Percentiles rank a stretch among this genome's conserved stretches.
phyloP scores from a whole-genome alignment of 2,797 vertebrate species.

The Coilia nasus region DNA sequence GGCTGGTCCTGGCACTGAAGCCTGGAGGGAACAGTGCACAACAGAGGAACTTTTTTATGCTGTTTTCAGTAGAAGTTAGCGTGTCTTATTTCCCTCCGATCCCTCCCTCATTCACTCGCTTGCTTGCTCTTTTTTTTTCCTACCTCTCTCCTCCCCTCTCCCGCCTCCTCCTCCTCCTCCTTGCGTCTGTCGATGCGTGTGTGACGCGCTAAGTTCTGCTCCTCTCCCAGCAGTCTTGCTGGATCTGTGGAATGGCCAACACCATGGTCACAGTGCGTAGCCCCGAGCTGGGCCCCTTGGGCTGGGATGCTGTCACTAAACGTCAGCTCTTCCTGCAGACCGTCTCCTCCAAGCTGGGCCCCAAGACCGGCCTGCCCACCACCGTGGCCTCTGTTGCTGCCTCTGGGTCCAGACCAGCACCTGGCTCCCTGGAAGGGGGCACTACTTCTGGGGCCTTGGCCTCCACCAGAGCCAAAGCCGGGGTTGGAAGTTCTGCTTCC shows the following conservation, averaged over 20 bases:
- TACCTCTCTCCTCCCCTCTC: constrained; percentile 41
- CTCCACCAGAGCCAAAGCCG: constrained; percentile 29
- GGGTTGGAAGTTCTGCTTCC: constrained; percentile 37
- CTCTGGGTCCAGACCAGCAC: constrained; percentile 45
- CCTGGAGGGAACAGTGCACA: constrained; percentile 64
- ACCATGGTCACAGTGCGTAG: constrained; percentile 68
- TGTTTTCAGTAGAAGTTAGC: constrained; percentile 21
- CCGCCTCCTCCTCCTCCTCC: constrained; percentile 43
- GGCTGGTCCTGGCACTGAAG: constrained; percentile 48
- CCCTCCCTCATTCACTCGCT: constrained; percentile 57
- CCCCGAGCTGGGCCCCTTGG: constrained; percentile 65
- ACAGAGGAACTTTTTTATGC: constrained; percentile 55
- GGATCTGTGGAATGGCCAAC: constrained; percentile 69
- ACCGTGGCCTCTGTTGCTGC: constrained; percentile 40
- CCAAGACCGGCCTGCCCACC: constrained; percentile 52
- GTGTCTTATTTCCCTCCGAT: constrained; percentile 45
- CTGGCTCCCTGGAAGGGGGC: constrained; percentile 39
- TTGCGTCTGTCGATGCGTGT: constrained; percentile 27
- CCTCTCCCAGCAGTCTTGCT: background rate
- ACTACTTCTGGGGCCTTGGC: constrained; percentile 11
- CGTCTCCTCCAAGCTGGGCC: constrained; percentile 68
- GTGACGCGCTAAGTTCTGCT: background rate
- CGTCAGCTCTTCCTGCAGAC: constrained; percentile 71
- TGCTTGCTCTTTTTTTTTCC: constrained; percentile 51
- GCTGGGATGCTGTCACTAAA: constrained; percentile 70